Base-by-base conservation (phyloP, 2,888 invertebrate genomes). In the Chloromyia formosa region DNA sequence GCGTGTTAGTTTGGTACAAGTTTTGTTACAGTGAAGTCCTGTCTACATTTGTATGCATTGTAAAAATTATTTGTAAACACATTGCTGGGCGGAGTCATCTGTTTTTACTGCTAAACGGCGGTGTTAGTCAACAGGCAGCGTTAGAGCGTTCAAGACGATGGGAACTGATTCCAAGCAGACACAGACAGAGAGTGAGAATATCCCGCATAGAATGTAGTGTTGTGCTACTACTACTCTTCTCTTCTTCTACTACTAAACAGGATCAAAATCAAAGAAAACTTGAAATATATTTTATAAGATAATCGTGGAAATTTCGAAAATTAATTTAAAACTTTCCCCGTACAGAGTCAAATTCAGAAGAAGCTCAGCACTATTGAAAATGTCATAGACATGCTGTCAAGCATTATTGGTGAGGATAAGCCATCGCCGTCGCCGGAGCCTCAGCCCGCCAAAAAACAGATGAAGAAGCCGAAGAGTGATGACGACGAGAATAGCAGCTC, bases 371-470 rank as follows among this genome's bases (percentile, higher is more conserved):
- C 94, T 0, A 93, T 94, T 83, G 91, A 91, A 85, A 94, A 94
- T 84, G 94, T 95, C 22, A 93, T 95, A 81, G 94, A 94, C 82
- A 94, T 94, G 93, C 87, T 95, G 80, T 92, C 92, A 76, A 92
- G 92, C 45, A 93, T 95, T 82, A 94, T 95, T 80, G 93, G 94
- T 0, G 93, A 93, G 80, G 92, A 91, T 79, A 77, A 74, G 20
- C 75, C 75, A 4, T 58, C 84, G 7, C 82, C 84, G 73, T 78
- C 80, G 23, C 80, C 80, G n/a, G 23, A 40, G 3, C 1, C 12
- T 16, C 68, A 68, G 68, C 42, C 45, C 3, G 12, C n/a, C 12
- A 68, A 68, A 12, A 82, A 49, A 18, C n/a, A 10, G 62, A 72
- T 10, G 78, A 79, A 22, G 71, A 77, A 35, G 66, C 68, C 4